phyloP scores from a whole-genome alignment of 2,797 vertebrate genomes.

The Nasua narica region DNA sequence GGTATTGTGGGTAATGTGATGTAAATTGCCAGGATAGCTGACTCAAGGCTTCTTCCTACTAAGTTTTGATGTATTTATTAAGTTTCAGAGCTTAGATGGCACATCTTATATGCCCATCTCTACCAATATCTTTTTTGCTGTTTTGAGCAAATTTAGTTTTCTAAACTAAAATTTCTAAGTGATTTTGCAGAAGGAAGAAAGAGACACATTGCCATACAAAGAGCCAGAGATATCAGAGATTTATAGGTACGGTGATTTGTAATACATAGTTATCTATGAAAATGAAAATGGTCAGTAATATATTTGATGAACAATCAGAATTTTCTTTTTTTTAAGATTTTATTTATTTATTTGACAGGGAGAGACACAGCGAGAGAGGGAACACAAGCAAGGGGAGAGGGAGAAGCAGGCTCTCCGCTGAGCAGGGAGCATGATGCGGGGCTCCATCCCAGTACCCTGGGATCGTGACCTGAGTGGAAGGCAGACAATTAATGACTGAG shows the following conservation, averaged over 20 bases:
- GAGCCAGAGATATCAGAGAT: neutral
- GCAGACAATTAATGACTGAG: too few species aligned
- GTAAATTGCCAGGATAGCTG: slow-evolving; percentile 44
- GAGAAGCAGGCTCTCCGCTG: too few species aligned
- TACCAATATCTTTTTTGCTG: slow-evolving; percentile 54
- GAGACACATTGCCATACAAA: neutral
- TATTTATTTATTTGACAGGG: too few species aligned
- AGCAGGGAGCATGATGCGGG: too few species aligned
- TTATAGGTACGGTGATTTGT: neutral
- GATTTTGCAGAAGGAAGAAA: slow-evolving; percentile 46
- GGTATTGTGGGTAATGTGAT: slow-evolving; percentile 58
- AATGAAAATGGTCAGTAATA: neutral
- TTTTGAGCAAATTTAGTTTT: slow-evolving; percentile 64
- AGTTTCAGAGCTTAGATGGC: slow-evolving; percentile 58
- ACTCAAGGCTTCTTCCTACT: slow-evolving; percentile 51
- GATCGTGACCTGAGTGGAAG: too few species aligned
- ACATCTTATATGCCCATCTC: slow-evolving; percentile 52
- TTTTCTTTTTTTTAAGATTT: too few species aligned
- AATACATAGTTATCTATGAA: neutral
- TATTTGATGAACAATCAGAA: neutral
- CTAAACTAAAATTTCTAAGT: slow-evolving; percentile 48
- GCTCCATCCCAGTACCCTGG: too few species aligned
- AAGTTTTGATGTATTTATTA: slow-evolving; percentile 72
- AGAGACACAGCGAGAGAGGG: too few species aligned
- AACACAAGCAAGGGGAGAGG: too few species aligned